Conservation (phyloP, 2,113 vertebrate species). For the Paralichthys olivaceus region DNA sequence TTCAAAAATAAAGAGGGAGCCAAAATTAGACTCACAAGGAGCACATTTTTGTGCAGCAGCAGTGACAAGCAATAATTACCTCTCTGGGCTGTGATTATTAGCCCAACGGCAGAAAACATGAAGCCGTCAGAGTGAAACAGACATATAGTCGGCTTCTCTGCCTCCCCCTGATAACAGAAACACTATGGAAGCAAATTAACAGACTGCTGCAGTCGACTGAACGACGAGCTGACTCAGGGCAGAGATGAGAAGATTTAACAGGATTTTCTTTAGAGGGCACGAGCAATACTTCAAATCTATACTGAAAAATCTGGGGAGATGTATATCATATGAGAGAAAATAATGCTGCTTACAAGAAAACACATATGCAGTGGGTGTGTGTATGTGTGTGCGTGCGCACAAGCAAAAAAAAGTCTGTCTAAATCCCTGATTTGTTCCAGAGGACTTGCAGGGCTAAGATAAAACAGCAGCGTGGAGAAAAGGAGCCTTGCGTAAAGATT, state of each 20-base stretch:
- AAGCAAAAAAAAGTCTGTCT: conserved; percentile 42
- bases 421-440: conserved; percentile 77
- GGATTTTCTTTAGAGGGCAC: conserved; percentile 30
- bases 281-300: conserved; percentile 9
- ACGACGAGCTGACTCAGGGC: conserved; percentile 45
- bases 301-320: conserved; percentile 5
- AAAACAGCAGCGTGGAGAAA: conserved; percentile 53
- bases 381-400: conserved; percentile 16
- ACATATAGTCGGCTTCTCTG: conserved; percentile 43
- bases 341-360: conserved; percentile 12
- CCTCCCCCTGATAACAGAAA: conserved; percentile 53
- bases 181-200: conserved; percentile 46
- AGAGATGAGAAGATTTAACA: conserved; percentile 40
- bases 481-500: conserved; percentile 41
- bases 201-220: conserved; percentile 44
- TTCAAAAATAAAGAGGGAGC: neutral
- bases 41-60: neutral
- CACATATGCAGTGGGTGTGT: conserved; percentile 23
- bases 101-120: conserved; percentile 17
- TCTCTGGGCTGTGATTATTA: conserved; percentile 39
- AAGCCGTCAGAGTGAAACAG: conserved; percentile 36
- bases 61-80: conserved; percentile 24
- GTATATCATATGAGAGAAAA: conserved; percentile 16
- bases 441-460: conserved; percentile 50
- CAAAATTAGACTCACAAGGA: conserved; percentile 19